phyloP scores from a whole-genome alignment of 2,888 invertebrate genomes.

The Drosophila testacea region DNA sequence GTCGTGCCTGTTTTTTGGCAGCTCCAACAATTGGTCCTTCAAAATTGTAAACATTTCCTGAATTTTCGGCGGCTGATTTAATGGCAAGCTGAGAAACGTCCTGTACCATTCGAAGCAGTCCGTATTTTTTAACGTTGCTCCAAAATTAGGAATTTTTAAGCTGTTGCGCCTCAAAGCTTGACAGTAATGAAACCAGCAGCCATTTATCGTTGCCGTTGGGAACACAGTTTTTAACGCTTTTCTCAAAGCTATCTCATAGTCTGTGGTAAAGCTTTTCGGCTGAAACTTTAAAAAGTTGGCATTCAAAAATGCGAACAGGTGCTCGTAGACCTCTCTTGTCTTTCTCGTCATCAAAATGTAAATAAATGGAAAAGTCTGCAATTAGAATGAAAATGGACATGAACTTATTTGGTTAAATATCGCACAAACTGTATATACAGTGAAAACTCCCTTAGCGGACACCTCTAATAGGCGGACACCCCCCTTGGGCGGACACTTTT shows the following conservation, averaged over 20 bases:
- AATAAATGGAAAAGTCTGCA: slow-evolving; percentile 8
- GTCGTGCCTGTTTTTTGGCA: too few species aligned
- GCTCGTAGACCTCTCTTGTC: neutral
- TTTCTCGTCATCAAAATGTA: slow-evolving; percentile 9
- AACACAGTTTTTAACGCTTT: slow-evolving; percentile 5
- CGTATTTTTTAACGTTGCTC: neutral
- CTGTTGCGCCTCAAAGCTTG: slow-evolving; percentile 14
- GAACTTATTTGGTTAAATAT: neutral
- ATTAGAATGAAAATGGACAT: neutral
- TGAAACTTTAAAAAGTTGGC: slow-evolving; percentile 7
- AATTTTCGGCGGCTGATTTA: too few species aligned
- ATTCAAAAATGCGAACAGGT: slow-evolving; percentile 9
- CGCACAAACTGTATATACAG: neutral
- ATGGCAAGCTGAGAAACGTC: too few species aligned
- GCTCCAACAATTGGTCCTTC: too few species aligned
- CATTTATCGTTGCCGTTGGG: slow-evolving; percentile 6
- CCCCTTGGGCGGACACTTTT: too few species aligned
- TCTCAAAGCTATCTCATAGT: slow-evolving; percentile 6
- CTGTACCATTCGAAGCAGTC: too few species aligned
- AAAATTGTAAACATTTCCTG: neutral
- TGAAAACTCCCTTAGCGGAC: too few species aligned
- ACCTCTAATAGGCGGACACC: too few species aligned
- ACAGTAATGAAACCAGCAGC: too few species aligned
- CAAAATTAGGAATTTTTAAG: slow-evolving; percentile 2
- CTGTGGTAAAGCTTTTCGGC: slow-evolving; percentile 4